Base-by-base conservation (phyloP, 2,888 invertebrate genomes). In the Drosophila setosimentum region DNA sequence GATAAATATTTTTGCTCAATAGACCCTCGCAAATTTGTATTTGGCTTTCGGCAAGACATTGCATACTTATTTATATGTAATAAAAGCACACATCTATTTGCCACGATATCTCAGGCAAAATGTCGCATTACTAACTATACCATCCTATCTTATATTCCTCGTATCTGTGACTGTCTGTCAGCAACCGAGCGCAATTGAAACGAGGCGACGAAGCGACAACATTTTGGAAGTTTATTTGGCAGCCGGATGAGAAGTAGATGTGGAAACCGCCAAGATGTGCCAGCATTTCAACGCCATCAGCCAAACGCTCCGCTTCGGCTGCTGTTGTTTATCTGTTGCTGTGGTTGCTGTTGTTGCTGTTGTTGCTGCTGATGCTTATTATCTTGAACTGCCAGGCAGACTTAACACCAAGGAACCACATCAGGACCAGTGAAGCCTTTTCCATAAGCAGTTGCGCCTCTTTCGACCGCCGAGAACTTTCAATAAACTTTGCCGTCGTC, bases 161-260 rank as follows among this genome's bases (percentile, higher is more conserved):
- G 48, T 72, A 68, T 72, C 72, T 79, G 62, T 68, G 49, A 63
- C 78, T 78, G 81, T 68, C 83, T 83, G 83, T 78, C 83, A 81
- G 65, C 62, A 66, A 45, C 63, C 60, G 63, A 66, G 65, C 69
- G 54, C 70, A 82, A 76, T 75, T 82, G 78, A 73, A 80, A 65
- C 54, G 71, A 87, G 83, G 84, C 84, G 87, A 83, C 69, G 87
- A 87, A 75, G 83, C 82, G 83, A 82, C 75, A 88, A 86, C 85
- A 76, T 78, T 87, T 86, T 86, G 82, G 86, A 85, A 86, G 86
- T 85, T 88, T 85, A 85, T 85, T 88, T 88, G 85, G 82, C 85
- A 85, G 77, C 68, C 73, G 54, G 75, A 66, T 63, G 45, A 61
- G 67, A 37, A 55, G 66, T 40, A 66, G 69, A 68, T 53, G 70